Percentiles rank a stretch among this genome's conserved stretches.
These are phyloP conservation scores for Falco columbarius DNA, from an alignment of 2,797 vertebrate genomes.

Conservation along the genomic window DNA sequence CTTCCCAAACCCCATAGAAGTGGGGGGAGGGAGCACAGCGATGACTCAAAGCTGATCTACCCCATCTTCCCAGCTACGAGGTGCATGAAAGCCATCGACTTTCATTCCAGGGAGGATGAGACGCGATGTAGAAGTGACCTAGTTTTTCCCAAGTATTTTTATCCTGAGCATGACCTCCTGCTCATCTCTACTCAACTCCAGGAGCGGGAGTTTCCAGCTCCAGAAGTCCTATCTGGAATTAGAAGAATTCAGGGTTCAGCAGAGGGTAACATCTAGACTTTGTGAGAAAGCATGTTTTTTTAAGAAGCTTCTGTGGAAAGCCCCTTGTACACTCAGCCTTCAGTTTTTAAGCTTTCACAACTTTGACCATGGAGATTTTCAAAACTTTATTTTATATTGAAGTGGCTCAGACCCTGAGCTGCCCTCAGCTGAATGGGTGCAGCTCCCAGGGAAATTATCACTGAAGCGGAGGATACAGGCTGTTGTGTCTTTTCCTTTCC, in stretches of 20 bases:
- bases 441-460: constrained; percentile 17
- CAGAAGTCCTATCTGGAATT: not conserved
- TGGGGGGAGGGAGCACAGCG: not conserved
- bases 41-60: not conserved
- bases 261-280: not conserved
- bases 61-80: not conserved
- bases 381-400: not conserved
- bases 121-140: not conserved
- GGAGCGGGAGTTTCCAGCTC: not conserved
- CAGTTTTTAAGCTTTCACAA: not conserved
- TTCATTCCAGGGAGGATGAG: not conserved
- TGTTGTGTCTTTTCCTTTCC: constrained; percentile 31
- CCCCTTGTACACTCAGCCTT: not conserved
- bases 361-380: not conserved
- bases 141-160: not conserved
- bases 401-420: not conserved
- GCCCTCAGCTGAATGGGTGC: constrained; percentile 1
- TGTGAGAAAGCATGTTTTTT: not conserved
- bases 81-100: not conserved
- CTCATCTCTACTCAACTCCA: not conserved
- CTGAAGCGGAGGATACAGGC: constrained; percentile 6
- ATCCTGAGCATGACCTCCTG: not conserved
- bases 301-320: not conserved
- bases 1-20: not conserved
- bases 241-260: not conserved